Conservation (phyloP, 2,797 vertebrate genomes). For the Loriculus beryllinus region DNA sequence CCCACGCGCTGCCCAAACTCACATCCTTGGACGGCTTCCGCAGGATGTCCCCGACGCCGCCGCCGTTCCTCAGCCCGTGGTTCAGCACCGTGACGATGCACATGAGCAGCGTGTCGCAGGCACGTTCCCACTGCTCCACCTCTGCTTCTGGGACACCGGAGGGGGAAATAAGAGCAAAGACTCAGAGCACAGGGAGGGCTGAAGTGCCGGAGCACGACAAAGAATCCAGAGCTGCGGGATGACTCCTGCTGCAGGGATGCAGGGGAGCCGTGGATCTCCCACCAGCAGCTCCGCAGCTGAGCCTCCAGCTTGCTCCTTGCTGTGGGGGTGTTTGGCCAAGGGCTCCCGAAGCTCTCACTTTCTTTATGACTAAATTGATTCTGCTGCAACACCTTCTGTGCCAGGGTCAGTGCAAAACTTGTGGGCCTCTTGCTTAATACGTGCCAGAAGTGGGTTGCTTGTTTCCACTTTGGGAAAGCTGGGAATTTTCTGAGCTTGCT, state of each 20-base stretch:
- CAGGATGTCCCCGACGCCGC: conserved; percentile 88
- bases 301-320: background rate
- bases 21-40: conserved; percentile 89
- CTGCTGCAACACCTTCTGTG: background rate
- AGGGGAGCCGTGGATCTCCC: background rate
- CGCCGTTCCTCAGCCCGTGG: conserved; percentile 86
- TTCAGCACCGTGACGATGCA: conserved; percentile 88
- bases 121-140: conserved; percentile 75
- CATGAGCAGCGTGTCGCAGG: conserved; percentile 88
- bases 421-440: background rate
- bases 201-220: background rate
- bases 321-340: background rate
- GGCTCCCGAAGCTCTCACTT: background rate
- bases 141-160: conserved; percentile 17
- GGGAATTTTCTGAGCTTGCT: background rate
- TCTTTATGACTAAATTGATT: background rate
- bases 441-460: background rate
- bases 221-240: rapidly evolving
- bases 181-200: background rate
- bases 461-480: background rate
- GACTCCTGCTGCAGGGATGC: background rate
- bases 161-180: background rate
- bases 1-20: conserved; percentile 51
- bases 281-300: background rate
- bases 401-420: background rate